A percentile compares a stretch with the other conserved stretches of the same genome.
These are phyloP conservation scores for Numida meleagris DNA, from an alignment of 2,113 vertebrate species.

Conservation along the genomic window DNA sequence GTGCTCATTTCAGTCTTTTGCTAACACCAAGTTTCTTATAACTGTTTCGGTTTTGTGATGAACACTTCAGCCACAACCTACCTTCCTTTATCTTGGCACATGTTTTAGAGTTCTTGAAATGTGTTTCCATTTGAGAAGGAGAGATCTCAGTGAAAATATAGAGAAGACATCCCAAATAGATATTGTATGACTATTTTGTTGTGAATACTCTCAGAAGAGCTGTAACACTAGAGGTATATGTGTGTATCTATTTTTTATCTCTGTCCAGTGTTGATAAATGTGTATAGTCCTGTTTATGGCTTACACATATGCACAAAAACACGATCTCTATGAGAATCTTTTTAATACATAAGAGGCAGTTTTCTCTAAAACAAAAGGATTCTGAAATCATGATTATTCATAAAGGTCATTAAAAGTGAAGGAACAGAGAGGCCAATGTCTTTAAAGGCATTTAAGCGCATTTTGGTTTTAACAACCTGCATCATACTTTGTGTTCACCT, in stretches of 20 bases:
- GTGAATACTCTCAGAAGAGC: background rate
- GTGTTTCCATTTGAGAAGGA: background rate
- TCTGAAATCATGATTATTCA: background rate
- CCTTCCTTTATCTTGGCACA: background rate
- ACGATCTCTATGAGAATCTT: rapidly evolving
- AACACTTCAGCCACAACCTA: background rate
- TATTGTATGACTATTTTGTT: background rate
- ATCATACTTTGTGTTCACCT: background rate
- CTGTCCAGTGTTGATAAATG: background rate
- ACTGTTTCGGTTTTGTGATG: background rate
- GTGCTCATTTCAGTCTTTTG: background rate
- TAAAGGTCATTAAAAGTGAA: background rate
- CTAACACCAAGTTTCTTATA: background rate
- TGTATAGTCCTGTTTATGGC: background rate
- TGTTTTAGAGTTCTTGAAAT: background rate
- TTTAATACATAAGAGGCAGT: background rate
- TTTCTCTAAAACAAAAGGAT: background rate
- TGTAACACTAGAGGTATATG: background rate
- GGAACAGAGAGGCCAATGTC: background rate
- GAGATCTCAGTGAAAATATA: background rate
- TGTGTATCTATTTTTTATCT: background rate
- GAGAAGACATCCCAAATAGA: background rate
- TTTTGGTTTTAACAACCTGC: background rate
- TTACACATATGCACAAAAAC: background rate
- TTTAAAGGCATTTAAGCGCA: rapidly evolving